These are phyloP conservation scores for Sipha flava DNA, from an alignment of 1,140 invertebrate species.

Conservation along the genomic window DNA sequence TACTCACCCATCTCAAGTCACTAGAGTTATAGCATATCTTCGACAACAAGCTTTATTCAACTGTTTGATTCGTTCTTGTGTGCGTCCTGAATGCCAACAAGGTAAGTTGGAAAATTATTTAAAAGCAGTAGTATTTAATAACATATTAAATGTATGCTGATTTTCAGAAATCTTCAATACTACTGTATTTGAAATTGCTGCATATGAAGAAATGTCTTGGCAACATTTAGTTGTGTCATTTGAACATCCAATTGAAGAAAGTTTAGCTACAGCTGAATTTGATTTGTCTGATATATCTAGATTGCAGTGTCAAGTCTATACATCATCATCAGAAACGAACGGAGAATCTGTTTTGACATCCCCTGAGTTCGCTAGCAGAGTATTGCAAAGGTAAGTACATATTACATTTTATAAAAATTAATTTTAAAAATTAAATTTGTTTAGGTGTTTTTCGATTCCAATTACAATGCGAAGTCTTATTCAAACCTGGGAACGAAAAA, in stretches of 20 bases:
- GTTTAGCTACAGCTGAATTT: constrained; percentile 83
- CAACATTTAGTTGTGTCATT: constrained; percentile 81
- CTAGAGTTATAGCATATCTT: constrained; percentile 72
- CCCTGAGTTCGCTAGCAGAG: constrained; percentile 70
- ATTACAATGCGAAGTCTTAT: constrained; percentile 70
- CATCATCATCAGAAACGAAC: constrained; percentile 49
- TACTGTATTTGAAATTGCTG: constrained; percentile 84
- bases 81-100: constrained; percentile 65
- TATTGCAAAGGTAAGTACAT: constrained; percentile 61
- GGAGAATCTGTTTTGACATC: constrained; percentile 49
- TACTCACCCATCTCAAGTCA: constrained; percentile 87
- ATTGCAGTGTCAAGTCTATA: constrained; percentile 57
- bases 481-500: constrained; percentile 50
- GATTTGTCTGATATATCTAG: constrained; percentile 72
- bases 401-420: not conserved
- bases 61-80: constrained; percentile 75
- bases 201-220: constrained; percentile 58
- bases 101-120: constrained; percentile 46
- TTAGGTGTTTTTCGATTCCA: constrained; percentile 78
- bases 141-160: not conserved
- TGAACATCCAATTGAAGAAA: constrained; percentile 86
- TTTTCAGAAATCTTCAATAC: constrained; percentile 60
- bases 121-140: not conserved
- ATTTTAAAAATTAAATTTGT: constrained; percentile 34
- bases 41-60: constrained; percentile 89